Evolutionary conservation across 37 sponge, comb jelly and placozoan species (phyloP).

Genomic region (Geodia barretti): DNA sequence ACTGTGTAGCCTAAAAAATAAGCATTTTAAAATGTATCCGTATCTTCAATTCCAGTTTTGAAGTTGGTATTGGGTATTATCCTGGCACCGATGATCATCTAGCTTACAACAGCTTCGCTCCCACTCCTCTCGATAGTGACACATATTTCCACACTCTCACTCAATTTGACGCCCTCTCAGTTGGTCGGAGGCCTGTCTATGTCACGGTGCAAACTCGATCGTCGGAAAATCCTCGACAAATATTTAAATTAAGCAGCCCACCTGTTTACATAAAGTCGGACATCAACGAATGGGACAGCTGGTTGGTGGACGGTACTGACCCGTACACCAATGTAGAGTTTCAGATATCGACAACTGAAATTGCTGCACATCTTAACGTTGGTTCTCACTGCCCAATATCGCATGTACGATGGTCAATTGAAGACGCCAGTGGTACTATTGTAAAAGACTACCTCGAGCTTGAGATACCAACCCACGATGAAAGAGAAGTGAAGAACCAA

Average conservation of each 20-base stretch:
- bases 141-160: neutral
- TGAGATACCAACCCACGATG: neutral
- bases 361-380: constrained; percentile 19
- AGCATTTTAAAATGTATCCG: neutral
- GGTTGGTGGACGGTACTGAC: constrained; percentile 69
- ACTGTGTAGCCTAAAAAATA: no score
- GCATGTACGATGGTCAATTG: constrained; percentile 57
- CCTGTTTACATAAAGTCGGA: constrained; percentile 48
- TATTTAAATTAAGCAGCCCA: constrained; percentile 12
- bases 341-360: constrained; percentile 55
- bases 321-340: constrained; percentile 52
- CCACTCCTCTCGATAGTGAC: neutral
- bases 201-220: constrained; percentile 52
- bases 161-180: constrained; percentile 9
- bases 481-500: neutral
- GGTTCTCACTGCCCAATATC: constrained; percentile 65
- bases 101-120: constrained; percentile 13
- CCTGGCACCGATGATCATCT: constrained; percentile 48
- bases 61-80: constrained; percentile 45
- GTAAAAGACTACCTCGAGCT: constrained; percentile 34
- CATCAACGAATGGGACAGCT: constrained; percentile 22
- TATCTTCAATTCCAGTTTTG: constrained; percentile 8
- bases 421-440: constrained; percentile 56
- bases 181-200: constrained; percentile 26
- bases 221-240: constrained; percentile 5